A percentile compares a stretch with the other conserved stretches of the same genome.
These are phyloP conservation scores for Panagrolaimus sp. DNA, from an alignment of 1,140 invertebrate genomes.

Conservation along the genomic window DNA sequence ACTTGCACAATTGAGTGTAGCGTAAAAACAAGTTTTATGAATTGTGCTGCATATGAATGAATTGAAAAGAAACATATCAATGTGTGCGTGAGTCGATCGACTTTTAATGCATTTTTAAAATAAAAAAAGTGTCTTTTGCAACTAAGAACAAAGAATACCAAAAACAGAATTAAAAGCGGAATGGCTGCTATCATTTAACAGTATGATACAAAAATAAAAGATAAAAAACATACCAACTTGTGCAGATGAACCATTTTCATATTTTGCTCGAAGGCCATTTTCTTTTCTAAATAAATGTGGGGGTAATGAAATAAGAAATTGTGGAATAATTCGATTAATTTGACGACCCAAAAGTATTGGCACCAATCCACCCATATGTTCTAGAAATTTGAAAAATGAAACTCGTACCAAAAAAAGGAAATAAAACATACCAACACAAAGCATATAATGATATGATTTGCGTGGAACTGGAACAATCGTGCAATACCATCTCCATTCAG, in stretches of 20 bases:
- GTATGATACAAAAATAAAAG: constrained; percentile 22
- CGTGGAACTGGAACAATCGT: constrained; percentile 69
- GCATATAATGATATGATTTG: constrained; percentile 68
- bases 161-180: not conserved
- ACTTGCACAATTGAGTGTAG: too few relatives aligned
- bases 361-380: constrained; percentile 89
- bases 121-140: constrained; percentile 7
- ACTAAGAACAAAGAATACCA: constrained; percentile 5
- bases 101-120: too few relatives aligned
- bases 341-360: constrained; percentile 88
- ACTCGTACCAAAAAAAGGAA: too few relatives aligned
- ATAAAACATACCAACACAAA: constrained; percentile 69
- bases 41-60: too few relatives aligned
- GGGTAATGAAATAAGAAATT: constrained; percentile 96
- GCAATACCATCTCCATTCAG: constrained; percentile 84
- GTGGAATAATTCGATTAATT: constrained; percentile 89
- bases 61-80: too few relatives aligned
- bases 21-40: too few relatives aligned
- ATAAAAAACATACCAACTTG: constrained; percentile 43
- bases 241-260: constrained; percentile 36
- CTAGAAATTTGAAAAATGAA: constrained; percentile 30
- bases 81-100: too few relatives aligned
- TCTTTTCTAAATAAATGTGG: constrained; percentile 60
- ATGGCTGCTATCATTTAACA: constrained; percentile 17
- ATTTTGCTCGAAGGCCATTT: not conserved